Evolutionary conservation across 2,888 invertebrate species (phyloP).

Genomic region (Torymus tubicola): DNA sequence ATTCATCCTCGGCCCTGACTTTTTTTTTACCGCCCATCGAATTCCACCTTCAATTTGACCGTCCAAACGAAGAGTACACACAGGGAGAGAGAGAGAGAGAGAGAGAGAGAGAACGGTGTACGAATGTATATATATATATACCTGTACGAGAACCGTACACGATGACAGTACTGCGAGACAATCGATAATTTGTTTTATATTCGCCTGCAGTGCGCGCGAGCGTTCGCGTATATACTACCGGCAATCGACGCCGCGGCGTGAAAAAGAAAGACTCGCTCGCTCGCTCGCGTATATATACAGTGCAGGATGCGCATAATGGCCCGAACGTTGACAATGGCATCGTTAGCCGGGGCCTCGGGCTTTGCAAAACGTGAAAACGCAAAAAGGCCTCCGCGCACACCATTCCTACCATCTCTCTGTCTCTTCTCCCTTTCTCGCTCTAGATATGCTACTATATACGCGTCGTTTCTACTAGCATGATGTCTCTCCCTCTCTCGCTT

Average conservation of each 20-base stretch:
- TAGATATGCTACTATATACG: no score
- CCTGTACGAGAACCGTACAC: no score
- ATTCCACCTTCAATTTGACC: constrained; percentile 7
- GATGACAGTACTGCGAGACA: constrained; percentile 47
- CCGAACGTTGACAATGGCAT: constrained; percentile 74
- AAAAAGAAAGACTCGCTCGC: constrained; percentile 37
- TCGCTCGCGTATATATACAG: constrained; percentile 47
- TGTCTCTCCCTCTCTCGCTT: no score
- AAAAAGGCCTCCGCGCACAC: constrained; percentile 55
- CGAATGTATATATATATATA: no score
- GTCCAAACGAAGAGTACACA: no score
- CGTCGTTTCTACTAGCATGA: no score
- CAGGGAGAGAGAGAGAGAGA: no score
- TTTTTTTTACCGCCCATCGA: neutral
- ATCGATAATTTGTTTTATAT: constrained; percentile 63
- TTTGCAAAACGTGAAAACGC: constrained; percentile 64
- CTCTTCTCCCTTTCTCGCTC: no score
- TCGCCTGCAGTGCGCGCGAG: constrained; percentile 57
- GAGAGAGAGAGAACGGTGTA: no score
- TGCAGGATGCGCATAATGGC: constrained; percentile 72
- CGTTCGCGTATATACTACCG: constrained; percentile 26
- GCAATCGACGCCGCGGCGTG: no score
- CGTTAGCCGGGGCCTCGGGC: constrained; percentile 74
- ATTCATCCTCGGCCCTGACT: constrained; percentile 11
- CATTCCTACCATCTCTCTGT: neutral